phyloP scores from a whole-genome alignment of 2,888 invertebrate genomes.

The Odontocerum albicorne region DNA sequence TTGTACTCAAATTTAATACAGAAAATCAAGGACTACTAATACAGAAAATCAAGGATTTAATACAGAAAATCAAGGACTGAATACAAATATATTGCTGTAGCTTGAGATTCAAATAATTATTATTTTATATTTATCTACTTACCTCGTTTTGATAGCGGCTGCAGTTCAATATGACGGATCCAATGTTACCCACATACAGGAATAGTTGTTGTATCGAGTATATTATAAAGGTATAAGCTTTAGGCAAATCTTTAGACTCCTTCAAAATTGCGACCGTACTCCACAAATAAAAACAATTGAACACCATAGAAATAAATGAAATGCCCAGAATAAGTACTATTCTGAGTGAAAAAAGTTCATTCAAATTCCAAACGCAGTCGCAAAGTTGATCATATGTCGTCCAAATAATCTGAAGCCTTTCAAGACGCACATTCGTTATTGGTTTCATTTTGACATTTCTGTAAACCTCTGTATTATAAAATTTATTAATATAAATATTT shows the following conservation, averaged over 20 bases:
- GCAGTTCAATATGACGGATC: neutral
- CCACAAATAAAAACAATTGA: neutral
- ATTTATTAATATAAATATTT: too few species aligned
- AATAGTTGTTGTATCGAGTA: conserved; percentile 1
- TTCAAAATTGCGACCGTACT: neutral
- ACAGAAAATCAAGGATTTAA: too few species aligned
- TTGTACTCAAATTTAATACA: too few species aligned
- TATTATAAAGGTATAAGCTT: neutral
- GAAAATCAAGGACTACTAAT: too few species aligned
- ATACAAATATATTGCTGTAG: too few species aligned
- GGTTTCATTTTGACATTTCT: too few species aligned
- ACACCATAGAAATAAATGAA: neutral
- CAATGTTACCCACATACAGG: neutral
- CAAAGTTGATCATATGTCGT: neutral
- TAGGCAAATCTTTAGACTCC: neutral
- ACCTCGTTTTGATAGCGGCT: neutral
- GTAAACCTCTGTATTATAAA: too few species aligned
- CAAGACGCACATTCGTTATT: neutral
- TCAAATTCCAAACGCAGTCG: neutral
- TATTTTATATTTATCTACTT: too few species aligned
- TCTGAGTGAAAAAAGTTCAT: neutral
- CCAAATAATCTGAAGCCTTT: neutral
- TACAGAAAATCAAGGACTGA: too few species aligned
- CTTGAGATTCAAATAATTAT: too few species aligned
- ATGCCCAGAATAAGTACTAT: neutral